Base-by-base conservation (phyloP, 2,888 invertebrate species). In the Xestobium rufovillosum region DNA sequence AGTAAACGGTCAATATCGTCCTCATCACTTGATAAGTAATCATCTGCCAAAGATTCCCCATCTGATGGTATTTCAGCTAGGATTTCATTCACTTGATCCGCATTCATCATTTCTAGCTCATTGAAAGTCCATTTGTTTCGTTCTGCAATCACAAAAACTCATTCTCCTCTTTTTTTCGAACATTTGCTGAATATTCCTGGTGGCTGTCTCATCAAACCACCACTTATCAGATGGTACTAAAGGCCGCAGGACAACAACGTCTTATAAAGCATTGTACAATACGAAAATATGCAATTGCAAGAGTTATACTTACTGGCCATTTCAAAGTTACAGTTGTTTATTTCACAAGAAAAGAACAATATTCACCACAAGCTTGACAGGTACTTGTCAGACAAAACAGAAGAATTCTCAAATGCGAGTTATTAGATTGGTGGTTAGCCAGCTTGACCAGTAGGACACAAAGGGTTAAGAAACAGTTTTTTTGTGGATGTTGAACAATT, bases 1-100 rank as follows among this genome's bases (percentile, higher is more conserved):
- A 30, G 30, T 31, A n/a, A 16, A 9, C 25, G 33, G 33, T 13
- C 33, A 33, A 23, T 26, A 25, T 33, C 33, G 25, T 33, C 33
- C 25, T 33, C 33, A 33, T 33, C 33, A 13, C 33, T 26, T 33
- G 25, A 33, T 33, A 33, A 33, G 25, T 33, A 33, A 14, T 33
- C 33, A 33, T 33, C 33, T 33, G 33, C 25, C 33, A 33, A 33
- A 26, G 33, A 25, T 33, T 33, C 31, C 19, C 9, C 31, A 12
- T 31, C 14, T 31, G 31, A 31, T 9, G 31, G 31, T 17, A 31
- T 31, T 17, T 33, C 33, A 33, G 33, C 33, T 14, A 33, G 19
- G 19, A 33, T 17, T 23, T 13, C n/a, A 17, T 33, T 14, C 25
- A 33, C 25, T 33, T 33, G 33, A 9, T 13, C 25, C 19, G n/a